Conservation (phyloP, 1,140 invertebrate genomes). For the Ceratina australensis region DNA sequence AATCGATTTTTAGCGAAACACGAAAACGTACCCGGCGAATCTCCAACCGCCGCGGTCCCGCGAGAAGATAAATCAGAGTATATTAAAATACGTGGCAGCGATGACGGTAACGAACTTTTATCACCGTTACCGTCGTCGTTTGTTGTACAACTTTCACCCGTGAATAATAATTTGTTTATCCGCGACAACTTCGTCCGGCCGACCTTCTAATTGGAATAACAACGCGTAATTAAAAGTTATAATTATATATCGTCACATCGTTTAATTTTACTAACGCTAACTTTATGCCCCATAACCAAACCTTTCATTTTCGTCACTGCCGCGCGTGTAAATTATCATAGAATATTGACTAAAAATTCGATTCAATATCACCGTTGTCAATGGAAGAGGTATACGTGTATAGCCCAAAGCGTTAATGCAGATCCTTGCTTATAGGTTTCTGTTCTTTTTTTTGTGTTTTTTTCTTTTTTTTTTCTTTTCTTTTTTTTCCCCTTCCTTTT, state of each 20-base stretch:
- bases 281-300: not conserved
- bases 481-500: constrained; percentile 22
- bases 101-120: not conserved
- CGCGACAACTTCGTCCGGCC: not conserved
- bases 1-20: constrained; percentile 74
- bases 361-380: constrained; percentile 37
- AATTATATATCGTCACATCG: not conserved
- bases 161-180: not conserved
- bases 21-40: constrained; percentile 26
- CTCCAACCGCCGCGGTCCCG: not conserved
- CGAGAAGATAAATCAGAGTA: not conserved
- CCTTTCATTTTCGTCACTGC: not conserved
- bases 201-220: not conserved
- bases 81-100: not conserved
- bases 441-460: too few relatives aligned
- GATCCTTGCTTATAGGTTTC: constrained; percentile 17
- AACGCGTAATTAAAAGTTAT: constrained; percentile 21
- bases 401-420: constrained; percentile 39
- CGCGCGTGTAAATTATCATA: not conserved
- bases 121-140: not conserved
- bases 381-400: constrained; percentile 36
- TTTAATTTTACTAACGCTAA: constrained; percentile 1
- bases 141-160: not conserved
- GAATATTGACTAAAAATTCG: constrained; percentile 39
- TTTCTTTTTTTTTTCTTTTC: too few relatives aligned